Conservation (phyloP, 2,797 vertebrate genomes). For the Aratinga solstitialis region DNA sequence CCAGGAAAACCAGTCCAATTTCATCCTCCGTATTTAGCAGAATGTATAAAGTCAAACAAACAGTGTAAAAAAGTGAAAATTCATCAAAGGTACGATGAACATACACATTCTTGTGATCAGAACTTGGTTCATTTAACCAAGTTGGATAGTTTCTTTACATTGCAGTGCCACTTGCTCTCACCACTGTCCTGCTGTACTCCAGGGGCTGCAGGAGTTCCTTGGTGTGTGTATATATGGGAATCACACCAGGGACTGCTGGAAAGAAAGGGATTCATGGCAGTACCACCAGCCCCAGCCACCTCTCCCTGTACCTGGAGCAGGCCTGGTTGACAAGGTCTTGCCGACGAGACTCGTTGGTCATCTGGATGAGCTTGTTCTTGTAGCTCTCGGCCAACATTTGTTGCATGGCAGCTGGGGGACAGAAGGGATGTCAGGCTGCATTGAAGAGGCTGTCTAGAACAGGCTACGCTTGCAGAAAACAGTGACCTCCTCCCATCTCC, state of each 20-base stretch:
- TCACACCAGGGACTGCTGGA: neutral
- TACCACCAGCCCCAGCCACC: neutral
- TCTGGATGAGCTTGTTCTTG: conserved; percentile 84
- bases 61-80: neutral
- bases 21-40: neutral
- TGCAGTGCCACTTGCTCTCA: neutral
- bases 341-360: conserved; percentile 84
- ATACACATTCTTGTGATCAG: neutral
- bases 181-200: neutral
- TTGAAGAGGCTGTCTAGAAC: neutral
- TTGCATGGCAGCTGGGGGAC: conserved; percentile 89
- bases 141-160: neutral
- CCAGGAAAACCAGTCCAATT: too few species aligned
- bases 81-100: neutral
- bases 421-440: neutral
- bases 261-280: neutral
- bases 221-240: fast-evolving
- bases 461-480: neutral
- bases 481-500: neutral
- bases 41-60: neutral
- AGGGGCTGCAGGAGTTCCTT: neutral
- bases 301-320: conserved; percentile 82
- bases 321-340: conserved; percentile 86
- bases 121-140: neutral
- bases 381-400: conserved; percentile 90